Evolutionary conservation across 2,113 vertebrate species (phyloP), one percentile per base, ranked within the genome.

Genomic region (Psophia crepitans): DNA sequence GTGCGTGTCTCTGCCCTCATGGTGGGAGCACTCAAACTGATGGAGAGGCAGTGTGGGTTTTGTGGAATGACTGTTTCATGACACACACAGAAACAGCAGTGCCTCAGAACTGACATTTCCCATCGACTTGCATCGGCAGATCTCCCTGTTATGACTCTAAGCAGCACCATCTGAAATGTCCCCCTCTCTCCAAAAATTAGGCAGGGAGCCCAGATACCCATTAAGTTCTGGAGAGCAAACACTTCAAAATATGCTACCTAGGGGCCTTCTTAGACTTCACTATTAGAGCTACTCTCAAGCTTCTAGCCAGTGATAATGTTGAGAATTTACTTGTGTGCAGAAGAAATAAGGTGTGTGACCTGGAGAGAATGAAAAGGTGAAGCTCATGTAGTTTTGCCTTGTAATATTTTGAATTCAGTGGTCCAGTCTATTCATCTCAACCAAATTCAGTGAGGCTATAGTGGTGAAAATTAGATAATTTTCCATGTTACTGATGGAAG

Each of bases 181-280:
- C 32, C 17, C 44, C 48, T 82, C 81, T 87, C 54, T 82, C 58
- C 24, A 70, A 33, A 61, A 83, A 43, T 6, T 95, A 63, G 90
- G 54, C 87, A 88, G n/a, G 46, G 10, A 90, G 66, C 75, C 77
- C 71, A 85, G 84, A 70, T 16, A 88, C 14, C 7, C 84, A 58
- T 93, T 95, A 86, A 80, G 83, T 54, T 41, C 54, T 81, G 71
- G 41, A 80, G 57, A 86, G 20, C 8, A 83, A 90, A 43, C 21
- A 17, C 26, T 57, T 92, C 54, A 74, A 90, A 90, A 96, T 77
- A 56, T 28, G 54, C 61, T 81, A 28, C 46, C 10, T 32, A 39
- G 49, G 7, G 24, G 4, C 23, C 35, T 51, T 39, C 30, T 77
- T 68, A 63, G 61, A 2, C 48, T 70, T 87, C 48, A 8, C 28